Evolutionary conservation across 2,797 vertebrate genomes (phyloP).

Genomic region (Epinephelus malabaricus): DNA sequence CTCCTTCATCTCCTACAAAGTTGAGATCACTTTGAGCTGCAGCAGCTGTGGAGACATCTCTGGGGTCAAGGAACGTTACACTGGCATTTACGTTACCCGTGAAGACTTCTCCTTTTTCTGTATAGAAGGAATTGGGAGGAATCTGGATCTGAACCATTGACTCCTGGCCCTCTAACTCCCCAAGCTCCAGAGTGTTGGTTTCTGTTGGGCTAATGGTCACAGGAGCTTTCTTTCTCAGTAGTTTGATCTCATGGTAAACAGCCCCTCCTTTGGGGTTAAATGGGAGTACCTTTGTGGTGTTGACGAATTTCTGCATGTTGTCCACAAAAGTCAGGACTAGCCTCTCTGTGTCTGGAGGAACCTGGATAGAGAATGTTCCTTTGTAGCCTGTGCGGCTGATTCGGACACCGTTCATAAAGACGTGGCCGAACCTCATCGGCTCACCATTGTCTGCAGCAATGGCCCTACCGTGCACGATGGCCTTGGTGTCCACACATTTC

Average conservation of each 20-base stretch:
- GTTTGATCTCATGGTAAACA: constrained; percentile 95
- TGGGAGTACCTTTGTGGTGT: constrained; percentile 96
- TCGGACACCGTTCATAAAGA: constrained; percentile 92
- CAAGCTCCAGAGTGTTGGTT: constrained; percentile 91
- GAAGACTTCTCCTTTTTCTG: constrained; percentile 93
- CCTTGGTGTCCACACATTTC: constrained; percentile 92
- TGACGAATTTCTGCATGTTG: constrained; percentile 96
- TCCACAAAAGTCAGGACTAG: constrained; percentile 97
- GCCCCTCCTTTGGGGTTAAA: constrained; percentile 94
- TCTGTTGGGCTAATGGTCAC: constrained; percentile 89
- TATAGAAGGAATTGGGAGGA: constrained; percentile 93
- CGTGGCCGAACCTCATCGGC: constrained; percentile 96
- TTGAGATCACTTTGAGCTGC: constrained; percentile 96
- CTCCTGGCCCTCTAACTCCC: constrained; percentile 90
- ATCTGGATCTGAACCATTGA: constrained; percentile 94
- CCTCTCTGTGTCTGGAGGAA: constrained; percentile 92
- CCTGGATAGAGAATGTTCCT: constrained; percentile 94
- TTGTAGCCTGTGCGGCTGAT: constrained; percentile 98
- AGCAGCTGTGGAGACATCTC: constrained; percentile 91
- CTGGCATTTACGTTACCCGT: constrained; percentile 95
- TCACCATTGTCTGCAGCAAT: constrained; percentile 93
- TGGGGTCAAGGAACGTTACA: constrained; percentile 95
- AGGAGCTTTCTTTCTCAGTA: constrained; percentile 91
- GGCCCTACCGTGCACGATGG: constrained; percentile 91
- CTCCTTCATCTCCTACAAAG: constrained; percentile 93